A percentile compares a stretch with the other conserved stretches of the same genome.
Evolutionary conservation across 2,113 vertebrate genomes (phyloP).

Genomic region (Elachura formosa): DNA sequence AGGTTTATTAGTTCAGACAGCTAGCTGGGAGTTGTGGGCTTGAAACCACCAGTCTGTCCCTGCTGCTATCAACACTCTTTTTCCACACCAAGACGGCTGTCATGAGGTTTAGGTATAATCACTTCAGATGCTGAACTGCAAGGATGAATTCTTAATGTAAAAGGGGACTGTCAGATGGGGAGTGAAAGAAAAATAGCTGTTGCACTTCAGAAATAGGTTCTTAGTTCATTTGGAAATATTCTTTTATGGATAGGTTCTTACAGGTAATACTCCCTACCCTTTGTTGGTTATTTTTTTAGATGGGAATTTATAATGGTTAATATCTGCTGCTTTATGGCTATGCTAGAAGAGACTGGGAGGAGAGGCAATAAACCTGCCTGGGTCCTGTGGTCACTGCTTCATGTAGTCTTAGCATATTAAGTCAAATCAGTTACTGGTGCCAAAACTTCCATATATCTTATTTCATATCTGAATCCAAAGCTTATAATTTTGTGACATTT

Average conservation of each 20-base stretch:
- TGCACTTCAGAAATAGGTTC: neutral
- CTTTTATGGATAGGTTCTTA: neutral
- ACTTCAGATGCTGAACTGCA: neutral
- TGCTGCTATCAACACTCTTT: rapidly evolving
- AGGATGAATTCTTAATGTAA: neutral
- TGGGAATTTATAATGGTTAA: neutral
- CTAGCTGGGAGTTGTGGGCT: neutral
- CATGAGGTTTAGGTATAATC: neutral
- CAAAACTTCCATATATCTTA: neutral
- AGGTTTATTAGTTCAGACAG: neutral
- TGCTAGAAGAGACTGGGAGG: neutral
- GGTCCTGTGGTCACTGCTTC: neutral
- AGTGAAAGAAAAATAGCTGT: neutral
- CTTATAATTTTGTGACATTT: neutral
- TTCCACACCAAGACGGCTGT: neutral
- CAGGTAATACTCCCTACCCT: neutral
- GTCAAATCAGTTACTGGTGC: neutral
- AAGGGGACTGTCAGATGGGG: neutral
- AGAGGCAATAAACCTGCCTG: neutral
- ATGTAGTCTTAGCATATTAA: neutral
- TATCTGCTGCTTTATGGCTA: neutral
- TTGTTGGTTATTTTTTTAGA: neutral
- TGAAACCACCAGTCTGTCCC: neutral
- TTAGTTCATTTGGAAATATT: neutral
- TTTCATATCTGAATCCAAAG: neutral